Evolutionary conservation across 1,140 invertebrate genomes (phyloP), one percentile per base, ranked within the genome.

Genomic region (Schlechtendalia chinensis): DNA sequence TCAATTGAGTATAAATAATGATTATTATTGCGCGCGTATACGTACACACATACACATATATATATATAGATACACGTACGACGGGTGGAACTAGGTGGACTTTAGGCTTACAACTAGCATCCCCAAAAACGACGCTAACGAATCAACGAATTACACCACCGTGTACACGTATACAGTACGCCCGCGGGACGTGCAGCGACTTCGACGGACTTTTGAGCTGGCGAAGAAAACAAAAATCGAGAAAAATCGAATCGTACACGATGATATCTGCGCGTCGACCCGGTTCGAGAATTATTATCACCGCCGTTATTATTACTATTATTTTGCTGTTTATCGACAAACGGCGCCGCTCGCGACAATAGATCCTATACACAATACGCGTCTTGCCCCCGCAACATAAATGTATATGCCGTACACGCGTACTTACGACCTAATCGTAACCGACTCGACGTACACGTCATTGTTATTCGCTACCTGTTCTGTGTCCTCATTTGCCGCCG

Each of bases 341-440:
- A 71, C 67, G 47, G 47, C 47, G 24, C 47, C 67, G 67, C 24
- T 22, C 11, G 50, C 47, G 24, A 72, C 69, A 72, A 72, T 72
- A 50, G 22, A 27, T 11, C 12, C 47, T 67, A 45, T 47, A 67
- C 32, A n/a, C 45, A 22, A 16, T 45, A 67, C 3, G 22, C 2
- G 8, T 17, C 6, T 5, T 65, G 32, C 32, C 22, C 11, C 19
- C n/a, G n/a, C 29, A 39, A 32, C 22, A 67, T 45, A 10, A 53
- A n/a, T 16, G 6, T 27, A 53, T 53, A 53, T 53, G 14, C n/a
- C n/a, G 56, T 58, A 71, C 17, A 4, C 22, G 65, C n/a, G 65
- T 27, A 69, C 5, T 54, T 72, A 54, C 69, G 69, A 72, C 69
- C 50, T 72, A 72, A 72, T 72, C 50, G 50, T 72, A 47, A 72